Base-by-base conservation (phyloP, 1,140 invertebrate genomes). In the Euglossa dilemma region DNA sequence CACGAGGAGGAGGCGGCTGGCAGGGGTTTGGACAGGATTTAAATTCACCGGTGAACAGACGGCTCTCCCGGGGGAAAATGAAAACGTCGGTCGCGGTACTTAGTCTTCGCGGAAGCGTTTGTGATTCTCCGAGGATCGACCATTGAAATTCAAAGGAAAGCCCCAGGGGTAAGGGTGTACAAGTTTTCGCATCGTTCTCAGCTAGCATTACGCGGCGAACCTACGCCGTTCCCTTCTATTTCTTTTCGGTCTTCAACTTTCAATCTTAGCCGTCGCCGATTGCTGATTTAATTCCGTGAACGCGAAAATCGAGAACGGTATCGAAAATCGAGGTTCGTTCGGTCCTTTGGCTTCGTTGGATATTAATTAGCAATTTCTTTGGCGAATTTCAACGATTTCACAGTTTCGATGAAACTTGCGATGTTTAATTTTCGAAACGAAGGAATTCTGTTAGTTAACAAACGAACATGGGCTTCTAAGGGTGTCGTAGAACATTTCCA, bases 111-210 rank as follows among this genome's bases (percentile, higher is more conserved):
- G 50, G 61, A 36, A 77, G 25, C 75, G 80, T 77, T 69, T 59
- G 28, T 25, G 78, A 87, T 87, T 85, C 86, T 77, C 84, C 1
- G 25, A 71, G 84, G 86, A 83, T 81, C 75, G 72, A 28, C 61
- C 73, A 83, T 77, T 87, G 84, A 85, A 87, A 87, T 87, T 87
- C 86, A 85, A 83, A 85, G 77, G 84, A 59, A 85, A 54, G 25
- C 72, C 75, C 20, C 14, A n/a, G 12, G 64, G 64, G 47, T 36
- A n/a, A 67, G 52, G 67, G 9, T 72, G 47, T 70, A 78, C 82
- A 70, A 72, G 82, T 83, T 79, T 72, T 59, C 66, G 75, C 66
- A 67, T 76, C 80, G 36, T 69, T 76, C 80, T 43, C 11, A 25
- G 36, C n/a, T n/a, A 71, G 72, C 71, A 54, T 80, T 63, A 50